These are phyloP conservation scores for Neofelis nebulosa DNA, from an alignment of 2,113 vertebrate species.

Conservation along the genomic window DNA sequence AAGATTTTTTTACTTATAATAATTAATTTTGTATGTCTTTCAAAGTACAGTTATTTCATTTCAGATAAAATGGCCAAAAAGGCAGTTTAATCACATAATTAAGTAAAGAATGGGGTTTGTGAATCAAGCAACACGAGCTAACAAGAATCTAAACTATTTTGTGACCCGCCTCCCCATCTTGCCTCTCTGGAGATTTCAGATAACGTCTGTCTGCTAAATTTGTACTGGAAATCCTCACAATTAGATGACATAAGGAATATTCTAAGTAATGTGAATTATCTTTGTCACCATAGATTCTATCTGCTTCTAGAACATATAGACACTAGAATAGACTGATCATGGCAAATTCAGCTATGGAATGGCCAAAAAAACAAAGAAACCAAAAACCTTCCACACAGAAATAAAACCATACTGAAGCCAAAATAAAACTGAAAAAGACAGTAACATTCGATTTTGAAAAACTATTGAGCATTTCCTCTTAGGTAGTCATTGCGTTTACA, in stretches of 20 bases:
- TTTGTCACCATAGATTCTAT: background rate
- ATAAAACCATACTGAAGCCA: background rate
- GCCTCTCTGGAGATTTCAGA: background rate
- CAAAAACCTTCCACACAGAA: background rate
- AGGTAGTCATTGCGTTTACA: background rate
- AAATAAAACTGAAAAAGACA: background rate
- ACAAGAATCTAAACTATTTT: background rate
- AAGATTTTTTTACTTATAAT: background rate
- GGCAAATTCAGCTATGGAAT: background rate
- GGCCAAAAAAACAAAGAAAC: background rate
- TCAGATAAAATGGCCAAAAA: background rate
- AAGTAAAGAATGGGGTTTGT: background rate
- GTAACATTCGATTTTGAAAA: background rate
- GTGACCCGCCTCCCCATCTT: background rate
- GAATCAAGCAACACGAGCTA: background rate
- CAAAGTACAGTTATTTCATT: background rate
- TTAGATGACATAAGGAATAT: background rate
- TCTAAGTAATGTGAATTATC: background rate
- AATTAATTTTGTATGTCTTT: constrained; percentile 18
- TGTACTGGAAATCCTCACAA: background rate
- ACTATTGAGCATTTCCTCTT: background rate
- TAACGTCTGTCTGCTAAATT: background rate
- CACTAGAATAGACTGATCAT: background rate
- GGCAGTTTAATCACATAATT: background rate
- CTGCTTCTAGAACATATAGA: background rate